Evolutionary conservation across 2,797 vertebrate genomes (phyloP).

Genomic region (Semotilus atromaculatus): DNA sequence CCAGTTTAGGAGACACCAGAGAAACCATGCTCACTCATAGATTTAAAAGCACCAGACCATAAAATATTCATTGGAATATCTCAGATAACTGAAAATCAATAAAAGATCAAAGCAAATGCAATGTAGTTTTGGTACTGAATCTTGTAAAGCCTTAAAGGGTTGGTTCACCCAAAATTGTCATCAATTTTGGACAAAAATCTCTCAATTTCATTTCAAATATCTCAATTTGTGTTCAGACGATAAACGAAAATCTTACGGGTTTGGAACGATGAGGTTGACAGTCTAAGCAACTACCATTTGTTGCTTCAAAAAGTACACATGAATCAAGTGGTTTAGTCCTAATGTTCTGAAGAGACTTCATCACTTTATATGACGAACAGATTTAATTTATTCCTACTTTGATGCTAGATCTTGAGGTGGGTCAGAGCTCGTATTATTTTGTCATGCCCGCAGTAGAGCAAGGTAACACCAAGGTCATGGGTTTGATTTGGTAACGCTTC

Average conservation of each 20-base stretch:
- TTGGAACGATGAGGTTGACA: no score
- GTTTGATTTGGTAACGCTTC: no score
- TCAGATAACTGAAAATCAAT: background rate
- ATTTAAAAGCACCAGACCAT: background rate
- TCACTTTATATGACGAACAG: no score
- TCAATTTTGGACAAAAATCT: no score
- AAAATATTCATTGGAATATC: background rate
- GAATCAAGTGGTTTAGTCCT: no score
- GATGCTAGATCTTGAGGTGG: background rate
- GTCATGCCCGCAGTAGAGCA: background rate
- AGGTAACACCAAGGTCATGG: background rate
- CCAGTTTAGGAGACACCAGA: background rate
- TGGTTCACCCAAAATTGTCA: background rate
- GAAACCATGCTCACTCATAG: background rate
- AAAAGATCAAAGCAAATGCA: background rate
- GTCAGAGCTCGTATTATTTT: background rate
- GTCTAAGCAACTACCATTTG: no score
- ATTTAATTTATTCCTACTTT: background rate
- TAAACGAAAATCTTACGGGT: no score
- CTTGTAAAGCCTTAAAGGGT: background rate
- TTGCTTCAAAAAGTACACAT: no score
- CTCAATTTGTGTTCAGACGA: no score
- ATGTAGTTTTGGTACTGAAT: background rate
- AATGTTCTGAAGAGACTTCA: no score
- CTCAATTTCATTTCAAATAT: no score